A percentile compares a stretch with the other conserved stretches of the same genome.
Conservation (phyloP, 2,888 invertebrate genomes). For the Cerceris rybyensis region DNA sequence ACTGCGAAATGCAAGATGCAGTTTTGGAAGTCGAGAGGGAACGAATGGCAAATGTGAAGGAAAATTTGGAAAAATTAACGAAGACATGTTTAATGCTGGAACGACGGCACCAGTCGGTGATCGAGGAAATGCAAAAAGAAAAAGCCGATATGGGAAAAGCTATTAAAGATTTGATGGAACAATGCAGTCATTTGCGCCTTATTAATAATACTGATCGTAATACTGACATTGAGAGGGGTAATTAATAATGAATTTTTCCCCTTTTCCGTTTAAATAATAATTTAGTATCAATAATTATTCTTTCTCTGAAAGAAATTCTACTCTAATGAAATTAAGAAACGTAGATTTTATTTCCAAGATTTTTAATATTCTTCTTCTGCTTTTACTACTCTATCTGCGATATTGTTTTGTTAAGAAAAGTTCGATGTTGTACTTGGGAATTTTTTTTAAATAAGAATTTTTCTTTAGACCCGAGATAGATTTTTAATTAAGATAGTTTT, state of each 20-base stretch:
- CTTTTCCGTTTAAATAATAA: not conserved
- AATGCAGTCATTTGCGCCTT: constrained; percentile 38
- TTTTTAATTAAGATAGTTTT: too few species aligned
- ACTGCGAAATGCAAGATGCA: constrained; percentile 19
- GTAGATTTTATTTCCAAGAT: too few species aligned
- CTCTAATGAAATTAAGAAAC: too few species aligned
- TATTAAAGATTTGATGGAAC: constrained; percentile 25
- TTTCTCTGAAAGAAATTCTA: too few species aligned
- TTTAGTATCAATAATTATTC: too few species aligned
- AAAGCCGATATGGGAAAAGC: constrained; percentile 5
- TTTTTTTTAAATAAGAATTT: too few species aligned
- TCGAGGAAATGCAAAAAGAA: constrained; percentile 2
- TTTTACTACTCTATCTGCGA: too few species aligned
- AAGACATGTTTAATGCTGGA: constrained; percentile 8
- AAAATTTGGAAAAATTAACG: constrained; percentile 20
- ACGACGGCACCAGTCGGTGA: constrained; percentile 1
- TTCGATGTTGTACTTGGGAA: too few species aligned
- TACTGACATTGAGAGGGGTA: constrained; percentile 38
- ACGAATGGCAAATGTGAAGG: not conserved
- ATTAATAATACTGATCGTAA: constrained; percentile 1
- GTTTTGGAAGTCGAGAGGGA: constrained; percentile 17
- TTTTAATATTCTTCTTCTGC: too few species aligned
- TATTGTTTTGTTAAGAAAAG: too few species aligned
- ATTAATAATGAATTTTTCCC: not conserved
- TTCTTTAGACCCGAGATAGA: too few species aligned